Evolutionary conservation across 2,888 invertebrate species (phyloP), one percentile per base, ranked within the genome.

Genomic region (Pheosia gnoma): DNA sequence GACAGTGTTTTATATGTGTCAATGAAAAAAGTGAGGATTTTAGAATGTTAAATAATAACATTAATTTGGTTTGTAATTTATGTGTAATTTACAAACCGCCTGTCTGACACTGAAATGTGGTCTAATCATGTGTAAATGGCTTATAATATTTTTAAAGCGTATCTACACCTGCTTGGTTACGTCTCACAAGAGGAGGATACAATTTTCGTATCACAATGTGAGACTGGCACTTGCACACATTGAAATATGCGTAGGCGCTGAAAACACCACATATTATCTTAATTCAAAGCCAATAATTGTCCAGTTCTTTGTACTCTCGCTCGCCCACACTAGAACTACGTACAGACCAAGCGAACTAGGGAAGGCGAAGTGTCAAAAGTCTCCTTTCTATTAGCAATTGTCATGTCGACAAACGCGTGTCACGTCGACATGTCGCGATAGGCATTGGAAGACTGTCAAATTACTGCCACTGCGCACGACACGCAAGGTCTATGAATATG

Each of bases 321-420:
- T 47, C 39, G 55, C 57, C 58, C 61, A 63, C 61, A 57, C 9
- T 9, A 1, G 0, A 41, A 45, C 43, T 4, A 45, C 43, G 43
- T 45, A 45, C 43, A 45, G 3, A 45, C 7, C 9, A 9, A 9
- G 10, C 43, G 6, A 45, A 43, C 3, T 7, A 43, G 8, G 7
- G 6, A 43, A 3, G 43, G 8, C 6, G 43, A 61, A 61, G 71
- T 6, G 39, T 39, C 39, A 39, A 39, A 4, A 39, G 4, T 39
- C 39, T 39, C 6, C n/a, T n/a, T n/a, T n/a, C n/a, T n/a, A n/a
- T n/a, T n/a, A n/a, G n/a, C n/a, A n/a, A 25, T 25, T 25, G 25
- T 25, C 25, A 25, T 2, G 25, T 25, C 25, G 25, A 25, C 25
- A 25, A 25, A 25, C 25, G 2, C n/a, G n/a, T 25, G 25, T 25